Base-by-base conservation (phyloP, 2,888 invertebrate genomes). In the Drosophila algonquin region DNA sequence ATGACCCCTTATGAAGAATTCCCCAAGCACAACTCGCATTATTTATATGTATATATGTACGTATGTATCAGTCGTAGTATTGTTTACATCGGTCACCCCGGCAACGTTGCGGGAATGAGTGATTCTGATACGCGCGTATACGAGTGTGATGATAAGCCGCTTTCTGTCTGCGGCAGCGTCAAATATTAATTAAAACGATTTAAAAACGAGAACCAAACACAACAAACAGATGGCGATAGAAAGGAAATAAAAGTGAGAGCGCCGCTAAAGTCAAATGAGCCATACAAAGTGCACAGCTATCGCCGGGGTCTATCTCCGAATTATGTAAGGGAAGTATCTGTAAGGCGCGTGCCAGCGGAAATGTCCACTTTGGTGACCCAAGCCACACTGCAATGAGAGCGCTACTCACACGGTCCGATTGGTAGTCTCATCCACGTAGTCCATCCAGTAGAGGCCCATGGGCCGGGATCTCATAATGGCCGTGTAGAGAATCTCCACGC, bases 401-500 rank as follows among this genome's bases (percentile, higher is more conserved):
- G 21, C 5, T 73, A 90, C 92, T 89, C 79, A 92, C 91, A 83
- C 81, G n/a, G 94, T 87, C 12, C 58, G 55, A 71, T 87, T 85
- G 44, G 79, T 92, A 12, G 75, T 35, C 27, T 76, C 75, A 47
- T 92, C 90, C 21, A 69, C 55, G 62, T 95, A 95, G 3, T 92
- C 93, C 44, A 95, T 94, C 30, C 94, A 92, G 76, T 95, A 95
- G 30, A 96, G 93, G 21, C 96, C 96, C 63, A 94, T 94, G 89
- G 95, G 93, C 47, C 94, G 93, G 18, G 93, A 93, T 44, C 94
- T 93, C 63, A 95, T 94, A 3, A 90, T 89, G 0, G 94, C 95
- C 0, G 87, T 90, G 79, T 94, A 96, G 0, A 92, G 89, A 69
- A 96, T 94, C 63, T 93, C 81, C 14, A 92, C 62, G 2, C 89